Conservation (phyloP, 1,140 invertebrate species). For the Eumeta japonica region DNA sequence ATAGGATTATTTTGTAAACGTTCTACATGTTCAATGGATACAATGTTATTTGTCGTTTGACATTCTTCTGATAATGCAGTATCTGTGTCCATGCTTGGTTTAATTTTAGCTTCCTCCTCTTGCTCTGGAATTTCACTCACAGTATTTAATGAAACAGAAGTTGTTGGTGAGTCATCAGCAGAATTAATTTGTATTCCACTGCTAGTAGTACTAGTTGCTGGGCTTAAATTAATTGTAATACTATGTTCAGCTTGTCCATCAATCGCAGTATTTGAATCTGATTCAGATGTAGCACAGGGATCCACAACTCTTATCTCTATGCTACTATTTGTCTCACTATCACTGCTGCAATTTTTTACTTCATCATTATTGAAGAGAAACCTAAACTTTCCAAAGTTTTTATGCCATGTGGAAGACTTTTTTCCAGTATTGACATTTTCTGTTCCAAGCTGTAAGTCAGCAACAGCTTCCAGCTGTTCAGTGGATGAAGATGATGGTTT, state of each 20-base stretch:
- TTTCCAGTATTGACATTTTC: too few relatives aligned
- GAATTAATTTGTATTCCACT: slow-evolving; percentile 14
- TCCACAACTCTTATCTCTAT: slow-evolving; percentile 49
- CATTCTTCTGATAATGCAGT: background rate
- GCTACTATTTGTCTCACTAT: slow-evolving; percentile 53
- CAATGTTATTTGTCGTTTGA: background rate
- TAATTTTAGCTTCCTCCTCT: background rate
- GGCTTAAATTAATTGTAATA: slow-evolving; percentile 24
- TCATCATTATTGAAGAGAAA: slow-evolving; percentile 49
- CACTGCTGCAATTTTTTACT: slow-evolving; percentile 28
- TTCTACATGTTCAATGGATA: background rate
- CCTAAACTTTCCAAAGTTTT: slow-evolving; percentile 55
- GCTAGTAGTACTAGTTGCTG: slow-evolving; percentile 21
- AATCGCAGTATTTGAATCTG: slow-evolving; percentile 45
- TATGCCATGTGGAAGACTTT: slow-evolving; percentile 27
- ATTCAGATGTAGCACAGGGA: slow-evolving; percentile 51
- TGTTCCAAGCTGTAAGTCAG: too few relatives aligned
- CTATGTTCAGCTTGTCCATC: slow-evolving; percentile 38
- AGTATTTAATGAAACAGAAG: background rate
- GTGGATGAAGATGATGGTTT: too few relatives aligned
- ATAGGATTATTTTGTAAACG: slow-evolving; percentile 23
- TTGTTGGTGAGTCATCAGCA: slow-evolving; percentile 25
- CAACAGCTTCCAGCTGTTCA: too few relatives aligned
- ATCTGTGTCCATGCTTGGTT: background rate
- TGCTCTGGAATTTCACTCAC: slow-evolving; percentile 2